Evolutionary conservation across 2,797 vertebrate species (phyloP), one percentile per base, ranked within the genome.

Genomic region (Oryzias dopingdopingensis): DNA sequence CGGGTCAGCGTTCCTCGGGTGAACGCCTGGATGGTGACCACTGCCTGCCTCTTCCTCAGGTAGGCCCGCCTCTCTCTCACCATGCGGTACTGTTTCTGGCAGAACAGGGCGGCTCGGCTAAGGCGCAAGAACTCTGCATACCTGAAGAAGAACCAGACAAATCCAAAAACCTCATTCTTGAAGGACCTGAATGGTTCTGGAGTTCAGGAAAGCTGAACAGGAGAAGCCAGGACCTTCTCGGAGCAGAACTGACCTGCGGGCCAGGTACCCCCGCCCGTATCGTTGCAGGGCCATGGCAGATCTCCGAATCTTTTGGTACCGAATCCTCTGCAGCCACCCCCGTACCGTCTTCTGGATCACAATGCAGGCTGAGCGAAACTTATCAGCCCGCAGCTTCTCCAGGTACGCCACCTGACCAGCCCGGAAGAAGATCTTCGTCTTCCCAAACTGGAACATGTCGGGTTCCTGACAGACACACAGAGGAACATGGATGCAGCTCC

Each of bases 381-480:
- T 95, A 62, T 97, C 95, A 0, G 95, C 93, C 1, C 96, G 68
- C 5, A 99, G 89, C 70, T 96, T 98, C 90, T 99, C 97, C 87
- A 99, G 89, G 84, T 96, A 98, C 0, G 96, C 96, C 64, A 98
- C 96, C 85, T 99, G 96, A 16, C 96, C 97, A 0, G 97, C 95
- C 40, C 96, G 91, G 91, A 98, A 98, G 89, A 98, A 98, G 88
- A 99, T 98, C 92, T 98, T 98, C 6, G 92, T 95, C 77, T 88
- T 92, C 24, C 97, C 97, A 58, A 97, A 96, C 90, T 97, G 96
- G 91, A 95, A 98, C 92, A 95, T 95, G 89, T 98, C 97, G 0
- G 94, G 91, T 53, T 98, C 95, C 97, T 99, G 84, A n/a, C 15
- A 49, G 4, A 44, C 1, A 1, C 4, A 40, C 6, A 44, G 1